These are phyloP conservation scores for human (Homo sapiens) DNA, from an alignment of 2,113 vertebrate genomes.

Conservation along the genomic window DNA sequence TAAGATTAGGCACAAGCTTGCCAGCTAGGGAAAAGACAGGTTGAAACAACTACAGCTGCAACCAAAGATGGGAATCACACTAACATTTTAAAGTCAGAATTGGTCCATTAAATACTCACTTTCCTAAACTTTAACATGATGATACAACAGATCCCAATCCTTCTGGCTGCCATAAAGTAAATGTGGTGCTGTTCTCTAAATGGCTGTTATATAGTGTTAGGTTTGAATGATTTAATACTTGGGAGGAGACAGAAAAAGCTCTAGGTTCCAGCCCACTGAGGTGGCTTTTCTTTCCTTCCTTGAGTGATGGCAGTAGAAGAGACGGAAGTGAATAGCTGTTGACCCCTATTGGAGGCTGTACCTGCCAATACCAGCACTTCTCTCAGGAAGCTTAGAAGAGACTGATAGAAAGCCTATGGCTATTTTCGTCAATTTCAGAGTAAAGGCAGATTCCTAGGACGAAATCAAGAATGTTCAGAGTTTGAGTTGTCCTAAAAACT, in stretches of 20 bases:
- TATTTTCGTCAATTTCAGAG: neutral
- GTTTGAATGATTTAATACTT: neutral
- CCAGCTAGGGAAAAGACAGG: neutral
- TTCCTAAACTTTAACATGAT: neutral
- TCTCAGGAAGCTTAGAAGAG: neutral
- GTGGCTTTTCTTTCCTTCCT: neutral
- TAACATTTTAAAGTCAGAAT: neutral
- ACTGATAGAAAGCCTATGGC: neutral
- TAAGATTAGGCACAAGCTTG: neutral
- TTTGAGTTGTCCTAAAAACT: slow-evolving; percentile 14
- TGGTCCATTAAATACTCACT: neutral
- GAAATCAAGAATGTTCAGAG: neutral
- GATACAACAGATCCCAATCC: neutral
- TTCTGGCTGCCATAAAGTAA: neutral
- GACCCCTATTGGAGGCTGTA: neutral
- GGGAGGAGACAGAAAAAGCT: neutral
- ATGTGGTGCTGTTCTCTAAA: neutral
- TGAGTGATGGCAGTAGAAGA: neutral
- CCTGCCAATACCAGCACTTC: rapidly evolving
- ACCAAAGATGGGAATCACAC: neutral
- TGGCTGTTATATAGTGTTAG: neutral
- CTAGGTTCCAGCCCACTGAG: neutral
- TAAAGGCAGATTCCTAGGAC: neutral
- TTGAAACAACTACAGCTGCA: neutral
- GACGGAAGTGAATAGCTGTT: neutral